Percentiles rank a stretch among this genome's conserved stretches.
Evolutionary conservation across 1,140 invertebrate genomes (phyloP).

Genomic region (Bombus vancouverensis): DNA sequence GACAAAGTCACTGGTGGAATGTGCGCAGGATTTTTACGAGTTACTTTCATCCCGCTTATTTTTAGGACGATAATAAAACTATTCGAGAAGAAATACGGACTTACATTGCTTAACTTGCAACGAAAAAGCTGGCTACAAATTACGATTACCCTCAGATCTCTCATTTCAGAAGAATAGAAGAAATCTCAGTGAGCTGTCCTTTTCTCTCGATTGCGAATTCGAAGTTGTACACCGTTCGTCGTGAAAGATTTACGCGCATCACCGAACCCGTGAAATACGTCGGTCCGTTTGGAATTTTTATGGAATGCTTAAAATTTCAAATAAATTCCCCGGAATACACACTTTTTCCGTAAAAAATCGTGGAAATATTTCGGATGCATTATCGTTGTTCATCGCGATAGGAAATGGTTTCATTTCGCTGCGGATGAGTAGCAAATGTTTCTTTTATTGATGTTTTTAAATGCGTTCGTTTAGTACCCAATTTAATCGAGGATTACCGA

Average conservation of each 20-base stretch:
- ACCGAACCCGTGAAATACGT: not conserved
- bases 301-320: not conserved
- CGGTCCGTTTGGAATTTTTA: not conserved
- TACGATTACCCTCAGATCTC: not conserved
- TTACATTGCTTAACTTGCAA: not conserved
- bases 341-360: too few relatives aligned
- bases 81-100: not conserved
- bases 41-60: not conserved
- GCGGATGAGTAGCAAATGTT: too few relatives aligned
- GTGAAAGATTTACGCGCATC: not conserved
- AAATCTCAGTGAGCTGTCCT: not conserved
- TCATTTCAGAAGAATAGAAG: not conserved
- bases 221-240: not conserved
- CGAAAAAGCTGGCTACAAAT: not conserved
- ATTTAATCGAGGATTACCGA: too few relatives aligned
- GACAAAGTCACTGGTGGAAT: too few relatives aligned
- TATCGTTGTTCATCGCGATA: too few relatives aligned
- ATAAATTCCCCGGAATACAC: not conserved
- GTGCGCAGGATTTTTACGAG: constrained; percentile 35
- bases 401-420: not conserved
- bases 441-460: too few relatives aligned
- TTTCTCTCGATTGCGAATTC: not conserved
- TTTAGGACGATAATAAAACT: not conserved
- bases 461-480: too few relatives aligned
- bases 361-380: too few relatives aligned